Evolutionary conservation across 1,140 invertebrate species (phyloP), one percentile per base, ranked within the genome.

Genomic region (Euschistus heros): DNA sequence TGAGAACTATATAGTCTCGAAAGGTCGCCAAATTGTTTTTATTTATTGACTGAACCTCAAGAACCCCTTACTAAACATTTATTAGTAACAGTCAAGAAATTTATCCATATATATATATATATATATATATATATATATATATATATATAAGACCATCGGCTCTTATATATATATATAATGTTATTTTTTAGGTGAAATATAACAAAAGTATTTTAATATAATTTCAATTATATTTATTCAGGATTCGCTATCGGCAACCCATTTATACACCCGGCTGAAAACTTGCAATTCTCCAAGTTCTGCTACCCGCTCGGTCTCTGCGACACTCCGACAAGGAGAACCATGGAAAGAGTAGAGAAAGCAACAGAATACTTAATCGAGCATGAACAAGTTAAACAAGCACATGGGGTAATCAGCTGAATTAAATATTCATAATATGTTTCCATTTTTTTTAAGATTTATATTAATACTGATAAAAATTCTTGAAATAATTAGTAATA

Each of bases 261-360:
- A 1, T 61, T 61, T 18, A 61, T 44, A 6, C 37, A 62, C n/a
- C 61, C 61, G 14, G 4, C 30, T 13, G 37, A 47, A 37, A 62
- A 44, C n/a, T 7, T 62, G 6, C 2, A 2, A 2, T 62, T 46
- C 30, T 44, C 30, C 46, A 18, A 18, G 18, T 18, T 62, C 13
- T 17, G 30, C n/a, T 47, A 20, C 2, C 18, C 18, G 10, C 42
- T 46, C 2, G 61, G 61, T 13, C 3, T 62, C 13, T 20, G 44
- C 5, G 61, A 62, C 17, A n/a, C 30, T n/a, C 30, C 30, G 22
- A 44, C 61, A 7, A 44, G 26, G 8, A 37, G 37, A 17, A 37
- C 37, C 2, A 62, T 62, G 61, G 30, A 62, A 24, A 62, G n/a
- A 13, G 18, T 62, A 15, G 61, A 62, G 17, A 47, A 46, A 46